These are phyloP conservation scores for Pterois miles DNA, from an alignment of 2,797 vertebrate genomes.

Conservation along the genomic window DNA sequence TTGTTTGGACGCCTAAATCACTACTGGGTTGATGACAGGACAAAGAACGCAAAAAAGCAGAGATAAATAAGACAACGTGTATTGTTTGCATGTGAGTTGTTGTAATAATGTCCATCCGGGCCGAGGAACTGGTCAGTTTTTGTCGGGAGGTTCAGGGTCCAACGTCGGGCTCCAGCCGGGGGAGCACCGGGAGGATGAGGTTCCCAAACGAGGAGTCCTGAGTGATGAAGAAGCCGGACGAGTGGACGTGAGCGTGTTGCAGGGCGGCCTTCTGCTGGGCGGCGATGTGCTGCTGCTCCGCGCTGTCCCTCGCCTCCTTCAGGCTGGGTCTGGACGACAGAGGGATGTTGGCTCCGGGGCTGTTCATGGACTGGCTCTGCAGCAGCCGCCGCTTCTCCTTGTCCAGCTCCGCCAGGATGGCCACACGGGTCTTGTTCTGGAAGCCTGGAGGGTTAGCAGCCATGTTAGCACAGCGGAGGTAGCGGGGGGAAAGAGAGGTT, in stretches of 20 bases:
- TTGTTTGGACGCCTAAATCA: too few relatives aligned
- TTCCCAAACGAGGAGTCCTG: conserved; percentile 99
- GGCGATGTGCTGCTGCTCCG: conserved; percentile 97
- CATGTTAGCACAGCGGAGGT: conserved; percentile 38
- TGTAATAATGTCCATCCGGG: neutral
- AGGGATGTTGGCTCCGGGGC: conserved; percentile 92
- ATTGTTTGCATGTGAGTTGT: neutral
- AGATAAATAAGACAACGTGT: neutral
- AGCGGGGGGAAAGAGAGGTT: accelerated
- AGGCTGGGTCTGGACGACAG: conserved; percentile 86
- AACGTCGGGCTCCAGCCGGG: conserved; percentile 90
- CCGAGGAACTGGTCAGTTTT: accelerated
- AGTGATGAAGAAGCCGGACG: conserved; percentile 98
- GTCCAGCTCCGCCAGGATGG: conserved; percentile 95
- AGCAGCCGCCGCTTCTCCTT: conserved; percentile 96
- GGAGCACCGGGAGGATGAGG: conserved; percentile 96
- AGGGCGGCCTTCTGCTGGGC: conserved; percentile 98
- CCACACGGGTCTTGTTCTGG: conserved; percentile 95
- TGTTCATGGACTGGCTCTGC: conserved; percentile 93
- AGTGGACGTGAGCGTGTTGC: conserved; percentile 96
- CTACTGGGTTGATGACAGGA: neutral
- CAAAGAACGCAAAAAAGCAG: neutral
- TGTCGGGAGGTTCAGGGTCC: conserved; percentile 1
- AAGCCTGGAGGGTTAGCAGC: conserved; percentile 83
- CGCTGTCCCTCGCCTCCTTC: conserved; percentile 94